phyloP scores from a whole-genome alignment of 2,888 invertebrate species.

The Parasteatoda lunata region DNA sequence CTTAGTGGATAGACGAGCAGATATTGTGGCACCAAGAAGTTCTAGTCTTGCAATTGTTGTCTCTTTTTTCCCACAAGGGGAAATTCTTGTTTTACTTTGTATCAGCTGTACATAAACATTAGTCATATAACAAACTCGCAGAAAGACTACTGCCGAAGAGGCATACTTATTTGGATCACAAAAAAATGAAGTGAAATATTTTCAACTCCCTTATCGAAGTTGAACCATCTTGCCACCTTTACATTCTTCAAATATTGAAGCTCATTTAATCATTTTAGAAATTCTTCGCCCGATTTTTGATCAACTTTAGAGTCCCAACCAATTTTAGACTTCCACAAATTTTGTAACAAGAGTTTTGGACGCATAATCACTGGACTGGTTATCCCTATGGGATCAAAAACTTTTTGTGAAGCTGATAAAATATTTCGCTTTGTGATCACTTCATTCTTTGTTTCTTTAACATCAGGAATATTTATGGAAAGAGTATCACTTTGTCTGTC shows the following conservation, averaged over 20 bases:
- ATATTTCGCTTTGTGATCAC: neutral
- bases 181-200: conserved; percentile 10
- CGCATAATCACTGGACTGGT: neutral
- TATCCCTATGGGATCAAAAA: conserved; percentile 4
- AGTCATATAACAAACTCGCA: neutral
- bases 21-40: conserved; percentile 17
- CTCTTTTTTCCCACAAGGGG: conserved; percentile 2
- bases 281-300: conserved; percentile 2
- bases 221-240: neutral
- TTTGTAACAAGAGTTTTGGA: conserved; percentile 32
- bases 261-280: conserved; percentile 3
- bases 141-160: neutral
- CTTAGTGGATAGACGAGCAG: neutral
- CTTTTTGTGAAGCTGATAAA: neutral
- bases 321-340: conserved; percentile 29
- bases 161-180: conserved; percentile 6
- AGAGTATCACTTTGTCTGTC: neutral
- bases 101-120: neutral
- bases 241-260: neutral
- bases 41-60: neutral
- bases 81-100: conserved; percentile 10
- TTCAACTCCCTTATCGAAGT: too few species aligned
- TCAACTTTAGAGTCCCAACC: conserved; percentile 16
- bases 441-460: neutral
- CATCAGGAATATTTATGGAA: neutral